A percentile compares a stretch with the other conserved stretches of the same genome.
Evolutionary conservation across 2,113 vertebrate genomes (phyloP).

Genomic region (Atractosteus spatula): DNA sequence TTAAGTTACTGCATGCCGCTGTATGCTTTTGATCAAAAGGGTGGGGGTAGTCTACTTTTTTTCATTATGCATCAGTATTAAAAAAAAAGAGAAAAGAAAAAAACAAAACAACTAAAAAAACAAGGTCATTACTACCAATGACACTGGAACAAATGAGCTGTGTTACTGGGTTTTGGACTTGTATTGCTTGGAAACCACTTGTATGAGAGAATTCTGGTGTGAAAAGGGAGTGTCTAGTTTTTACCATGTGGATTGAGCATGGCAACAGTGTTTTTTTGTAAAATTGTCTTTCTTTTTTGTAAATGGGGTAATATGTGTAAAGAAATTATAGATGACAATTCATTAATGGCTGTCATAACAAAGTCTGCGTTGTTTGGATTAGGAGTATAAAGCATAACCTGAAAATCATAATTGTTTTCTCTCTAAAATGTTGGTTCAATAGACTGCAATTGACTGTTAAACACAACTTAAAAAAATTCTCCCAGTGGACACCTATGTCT

Average conservation of each 20-base stretch:
- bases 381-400: not conserved
- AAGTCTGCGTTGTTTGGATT: not conserved
- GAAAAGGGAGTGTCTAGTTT: not conserved
- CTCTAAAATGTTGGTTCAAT: not conserved
- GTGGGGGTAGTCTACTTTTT: conserved; percentile 15
- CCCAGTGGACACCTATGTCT: too few relatives aligned
- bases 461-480: not conserved
- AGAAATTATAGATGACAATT: not conserved
- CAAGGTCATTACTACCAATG: conserved; percentile 22
- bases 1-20: conserved; percentile 22
- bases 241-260: not conserved
- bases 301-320: not conserved
- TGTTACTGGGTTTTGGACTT: conserved; percentile 7
- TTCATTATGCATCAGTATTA: conserved; percentile 10
- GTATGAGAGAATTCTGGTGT: not conserved
- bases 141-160: conserved; percentile 19
- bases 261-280: not conserved
- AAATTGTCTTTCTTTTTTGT: not conserved
- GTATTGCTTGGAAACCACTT: conserved; percentile 2
- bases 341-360: not conserved
- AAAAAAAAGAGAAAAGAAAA: not conserved
- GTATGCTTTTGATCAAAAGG: conserved; percentile 21
- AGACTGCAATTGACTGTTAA: not conserved
- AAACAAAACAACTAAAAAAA: conserved; percentile 5
- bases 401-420: not conserved